Evolutionary conservation across 1,140 invertebrate species (phyloP), one percentile per base, ranked within the genome.

Genomic region (Carcinoscorpius rotundicauda): DNA sequence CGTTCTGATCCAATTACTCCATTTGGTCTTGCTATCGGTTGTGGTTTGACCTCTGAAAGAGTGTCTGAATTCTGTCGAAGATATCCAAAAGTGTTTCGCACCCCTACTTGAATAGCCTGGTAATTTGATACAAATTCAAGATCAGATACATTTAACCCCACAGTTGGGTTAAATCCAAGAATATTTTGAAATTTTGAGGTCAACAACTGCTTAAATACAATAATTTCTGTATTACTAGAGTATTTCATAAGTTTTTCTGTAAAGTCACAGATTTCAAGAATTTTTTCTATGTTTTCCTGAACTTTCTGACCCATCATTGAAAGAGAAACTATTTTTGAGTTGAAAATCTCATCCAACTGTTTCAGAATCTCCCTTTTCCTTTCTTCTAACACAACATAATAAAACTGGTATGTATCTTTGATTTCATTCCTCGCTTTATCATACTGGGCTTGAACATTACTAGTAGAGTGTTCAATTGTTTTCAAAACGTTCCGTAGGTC

Each of bases 111-210:
- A 69, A 95, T 94, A 0, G 91, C 91, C 75, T 95, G 92, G 76
- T 92, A 97, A 75, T 98, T 98, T 66, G 92, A 94, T 58, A 97
- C 89, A 75, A 97, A 97, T 78, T 97, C 94, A 11, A 97, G 80
- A 73, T 97, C 93, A 51, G 85, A 83, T 63, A 85, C 83, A 73
- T 90, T 87, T 11, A 72, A 60, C 62, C 82, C 85, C 51, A 88
- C 81, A 72, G 98, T 93, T 2, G 91, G 87, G 67, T 87, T 88
- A 72, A 88, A 92, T 73, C 82, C 87, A 71, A 95, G 81, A 68
- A 97, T 79, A 6, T 85, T 80, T 73, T 96, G 89, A 51, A 98
- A 79, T 77, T 95, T 93, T 3, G 86, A 83, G 73, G 98, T 95
- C 61, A 99, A 81, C 1, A 97, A 78, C 77, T 95, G 93, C 75